Evolutionary conservation across 2,113 vertebrate species (phyloP).

Genomic region (Psilopogon haemacephalus): DNA sequence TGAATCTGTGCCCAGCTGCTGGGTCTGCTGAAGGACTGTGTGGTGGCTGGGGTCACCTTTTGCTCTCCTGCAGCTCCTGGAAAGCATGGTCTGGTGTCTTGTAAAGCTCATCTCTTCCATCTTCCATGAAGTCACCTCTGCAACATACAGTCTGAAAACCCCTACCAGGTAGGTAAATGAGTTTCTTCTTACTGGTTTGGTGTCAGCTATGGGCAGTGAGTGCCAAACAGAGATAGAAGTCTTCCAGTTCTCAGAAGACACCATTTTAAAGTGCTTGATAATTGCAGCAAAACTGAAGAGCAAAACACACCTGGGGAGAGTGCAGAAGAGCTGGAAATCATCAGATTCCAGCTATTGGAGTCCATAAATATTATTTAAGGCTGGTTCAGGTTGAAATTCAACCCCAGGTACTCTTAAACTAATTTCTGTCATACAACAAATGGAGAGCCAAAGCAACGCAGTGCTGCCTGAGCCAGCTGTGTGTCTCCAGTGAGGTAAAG

Average conservation of each 20-base stretch:
- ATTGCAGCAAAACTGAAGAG: neutral
- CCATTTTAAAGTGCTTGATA: neutral
- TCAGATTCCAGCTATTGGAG: neutral
- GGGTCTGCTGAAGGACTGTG: neutral
- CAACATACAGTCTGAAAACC: neutral
- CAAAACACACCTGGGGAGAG: neutral
- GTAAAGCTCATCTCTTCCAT: neutral
- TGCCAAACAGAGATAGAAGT: fast-evolving
- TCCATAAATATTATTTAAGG: neutral
- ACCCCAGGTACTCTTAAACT: neutral
- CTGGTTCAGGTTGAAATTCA: neutral
- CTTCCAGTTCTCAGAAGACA: neutral
- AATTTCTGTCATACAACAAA: neutral
- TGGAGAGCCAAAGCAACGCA: neutral
- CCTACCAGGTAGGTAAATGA: neutral
- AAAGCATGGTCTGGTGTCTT: fast-evolving
- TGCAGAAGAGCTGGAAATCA: neutral
- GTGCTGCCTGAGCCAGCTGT: neutral
- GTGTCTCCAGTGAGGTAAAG: neutral
- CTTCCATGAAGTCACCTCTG: fast-evolving
- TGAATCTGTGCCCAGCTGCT: neutral
- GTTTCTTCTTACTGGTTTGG: neutral
- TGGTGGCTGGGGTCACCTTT: fast-evolving
- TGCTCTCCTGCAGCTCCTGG: neutral
- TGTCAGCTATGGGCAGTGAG: fast-evolving